Base-by-base conservation (phyloP, 2,797 vertebrate species). In the Helarctos malayanus region DNA sequence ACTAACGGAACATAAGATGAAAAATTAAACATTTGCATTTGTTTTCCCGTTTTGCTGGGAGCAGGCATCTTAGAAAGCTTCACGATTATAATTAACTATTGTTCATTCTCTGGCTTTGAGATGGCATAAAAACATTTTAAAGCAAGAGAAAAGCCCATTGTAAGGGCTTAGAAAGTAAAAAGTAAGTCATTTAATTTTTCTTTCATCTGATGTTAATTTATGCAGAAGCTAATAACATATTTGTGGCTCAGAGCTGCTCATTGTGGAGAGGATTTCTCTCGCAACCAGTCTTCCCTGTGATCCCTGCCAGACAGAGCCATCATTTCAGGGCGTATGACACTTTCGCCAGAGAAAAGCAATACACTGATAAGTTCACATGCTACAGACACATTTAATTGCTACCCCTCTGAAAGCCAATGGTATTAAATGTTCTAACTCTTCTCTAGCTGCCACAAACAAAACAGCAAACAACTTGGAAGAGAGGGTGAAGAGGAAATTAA, bases 101-200 rank as follows among this genome's bases (percentile, higher is more conserved):
- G 83, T 94, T 73, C 52, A 38, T 80, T 97, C 90, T 45, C 23
- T 97, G 79, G 69, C 82, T 97, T 95, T 96, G 76, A 95, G 73
- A 91, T 81, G 82, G 45, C 85, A 94, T 88, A 80, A 92, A 29
- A 95, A 65, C 94, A 92, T 94, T 97, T 97, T 91, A 94, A 96
- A 94, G 57, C 90, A 98, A 98, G 97, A 98, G 96, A 98, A 97
- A 98, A 98, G 59, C 82, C 97, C 91, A n/a, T 73, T 96, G 80
- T 95, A 82, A 97, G 76, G 91, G 13, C 79, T 89, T 97, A 69
- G 93, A 96, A 98, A 97, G 56, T 86, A 32, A 97, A 98, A 98
- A 98, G 94, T 98, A 98, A 98, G 97, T 98, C 81, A 15, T 85
- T 96, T 95, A 54, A 75, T 91, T 98, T 97, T 92, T 94, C 59